Base-by-base conservation (phyloP, 2,888 invertebrate genomes). In the Merodon equestris region DNA sequence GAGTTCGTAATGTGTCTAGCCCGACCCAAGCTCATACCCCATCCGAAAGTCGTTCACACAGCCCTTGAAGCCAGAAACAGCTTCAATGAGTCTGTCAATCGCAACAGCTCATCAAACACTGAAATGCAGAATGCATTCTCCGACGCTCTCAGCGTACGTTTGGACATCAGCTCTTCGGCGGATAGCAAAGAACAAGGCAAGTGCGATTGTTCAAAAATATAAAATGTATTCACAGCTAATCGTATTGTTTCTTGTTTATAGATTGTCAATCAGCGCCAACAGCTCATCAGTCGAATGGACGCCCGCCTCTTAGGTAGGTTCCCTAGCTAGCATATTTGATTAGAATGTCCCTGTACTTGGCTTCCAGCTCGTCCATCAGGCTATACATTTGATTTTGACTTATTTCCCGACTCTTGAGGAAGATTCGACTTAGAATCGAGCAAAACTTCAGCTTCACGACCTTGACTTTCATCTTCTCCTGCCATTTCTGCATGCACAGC, bases 381-480 rank as follows among this genome's bases (percentile, higher is more conserved):
- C 57, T 58, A 0, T 61, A 12, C 47, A 82, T 54, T 38, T 72
- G 57, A 14, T 9, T 17, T 5, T 82, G 73, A 13, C 53, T 67
- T 18, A 71, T 73, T 10, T 79, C 53, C 10, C 68, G 84, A 15
- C 67, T 84, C 7, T 61, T 79, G 0, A 84, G 27, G n/a, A 86
- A 86, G 3, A 85, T 71, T 56, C 84, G 82, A 7, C 84, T 82
- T 47, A 87, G 19, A 12, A 84, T 56, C 1, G 82, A 81, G 53
- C 86, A 81, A 63, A 84, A 84, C 0, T 84, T 81, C 44, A 84
- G 81, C 42, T 84, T 85, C 9, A 68, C 75, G 1, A 84, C 64
- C 10, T 83, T 82, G 1, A 86, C 60, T 57, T 84, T 81, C 45
- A 84, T 56, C 4, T 82, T 66, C 15, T 85, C 84, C 0, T 83